Conservation (phyloP, 1,140 invertebrate genomes). For the Alviniconcha marisindica region DNA sequence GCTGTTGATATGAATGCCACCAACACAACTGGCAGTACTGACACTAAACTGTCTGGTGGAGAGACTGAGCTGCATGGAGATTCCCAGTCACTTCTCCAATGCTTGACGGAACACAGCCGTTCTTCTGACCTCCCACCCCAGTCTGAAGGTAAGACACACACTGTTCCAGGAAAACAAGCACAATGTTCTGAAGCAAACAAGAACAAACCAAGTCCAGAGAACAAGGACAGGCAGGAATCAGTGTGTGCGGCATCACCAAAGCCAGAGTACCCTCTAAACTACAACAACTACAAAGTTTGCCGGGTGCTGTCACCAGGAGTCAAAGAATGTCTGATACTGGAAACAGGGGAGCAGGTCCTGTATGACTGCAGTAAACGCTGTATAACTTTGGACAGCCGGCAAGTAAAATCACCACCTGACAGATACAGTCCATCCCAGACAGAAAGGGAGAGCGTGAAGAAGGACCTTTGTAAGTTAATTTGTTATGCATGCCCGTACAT, state of each 20-base stretch:
- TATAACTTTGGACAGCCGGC: background rate
- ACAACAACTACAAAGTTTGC: conserved; percentile 60
- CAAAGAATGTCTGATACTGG: conserved; percentile 61
- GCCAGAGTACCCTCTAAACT: conserved; percentile 55
- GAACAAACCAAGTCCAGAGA: background rate
- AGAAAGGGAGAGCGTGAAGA: conserved; percentile 25
- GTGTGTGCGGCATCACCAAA: conserved; percentile 35
- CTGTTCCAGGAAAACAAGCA: background rate
- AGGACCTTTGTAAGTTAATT: conserved; percentile 13
- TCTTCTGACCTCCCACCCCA: background rate
- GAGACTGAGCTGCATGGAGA: conserved; percentile 15
- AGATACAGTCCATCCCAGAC: background rate
- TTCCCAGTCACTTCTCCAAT: background rate
- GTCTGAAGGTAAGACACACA: background rate
- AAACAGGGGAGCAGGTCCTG: conserved; percentile 60
- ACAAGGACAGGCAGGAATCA: background rate
- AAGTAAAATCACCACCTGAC: background rate
- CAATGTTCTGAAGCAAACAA: background rate
- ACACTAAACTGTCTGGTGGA: background rate
- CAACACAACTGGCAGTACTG: background rate
- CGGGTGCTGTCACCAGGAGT: conserved; percentile 54
- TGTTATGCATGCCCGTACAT: too few relatives aligned
- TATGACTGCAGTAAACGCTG: conserved; percentile 34
- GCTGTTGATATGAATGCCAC: background rate
- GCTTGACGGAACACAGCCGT: background rate